These are phyloP conservation scores for Pterois miles DNA, from an alignment of 2,797 vertebrate genomes.

Conservation along the genomic window DNA sequence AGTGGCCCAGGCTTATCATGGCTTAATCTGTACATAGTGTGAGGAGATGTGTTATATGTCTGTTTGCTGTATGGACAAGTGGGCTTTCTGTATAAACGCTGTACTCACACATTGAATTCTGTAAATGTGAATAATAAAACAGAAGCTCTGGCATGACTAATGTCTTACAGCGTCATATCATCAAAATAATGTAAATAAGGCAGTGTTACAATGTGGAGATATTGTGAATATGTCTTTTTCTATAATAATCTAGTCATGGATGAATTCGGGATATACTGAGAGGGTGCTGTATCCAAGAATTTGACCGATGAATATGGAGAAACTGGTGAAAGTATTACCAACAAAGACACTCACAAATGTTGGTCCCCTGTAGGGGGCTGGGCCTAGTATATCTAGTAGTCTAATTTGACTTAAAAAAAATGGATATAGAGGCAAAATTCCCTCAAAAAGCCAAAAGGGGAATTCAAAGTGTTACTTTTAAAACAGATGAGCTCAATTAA, in stretches of 20 bases:
- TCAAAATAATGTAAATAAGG: neutral
- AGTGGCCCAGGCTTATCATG: constrained; percentile 63
- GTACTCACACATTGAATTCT: constrained; percentile 73
- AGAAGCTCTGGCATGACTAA: constrained; percentile 67
- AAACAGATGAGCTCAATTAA: neutral
- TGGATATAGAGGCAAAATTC: neutral
- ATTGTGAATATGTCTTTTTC: neutral
- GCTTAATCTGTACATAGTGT: constrained; percentile 75
- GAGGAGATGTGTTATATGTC: constrained; percentile 60
- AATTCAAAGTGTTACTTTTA: neutral
- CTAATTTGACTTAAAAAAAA: neutral
- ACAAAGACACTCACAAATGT: neutral
- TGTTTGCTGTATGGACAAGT: constrained; percentile 69
- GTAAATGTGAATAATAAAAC: constrained; percentile 84
- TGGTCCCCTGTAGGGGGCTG: no score
- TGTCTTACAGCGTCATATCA: neutral
- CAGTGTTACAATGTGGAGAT: neutral
- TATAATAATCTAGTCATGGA: neutral
- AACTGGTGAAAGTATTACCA: neutral
- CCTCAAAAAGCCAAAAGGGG: neutral
- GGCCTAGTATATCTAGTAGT: no score
- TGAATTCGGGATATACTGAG: neutral
- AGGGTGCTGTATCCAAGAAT: neutral
- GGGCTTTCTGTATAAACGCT: constrained; percentile 71
- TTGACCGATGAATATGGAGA: neutral